phyloP scores from a whole-genome alignment of 2,888 invertebrate genomes.

The Rhingia rostrata region DNA sequence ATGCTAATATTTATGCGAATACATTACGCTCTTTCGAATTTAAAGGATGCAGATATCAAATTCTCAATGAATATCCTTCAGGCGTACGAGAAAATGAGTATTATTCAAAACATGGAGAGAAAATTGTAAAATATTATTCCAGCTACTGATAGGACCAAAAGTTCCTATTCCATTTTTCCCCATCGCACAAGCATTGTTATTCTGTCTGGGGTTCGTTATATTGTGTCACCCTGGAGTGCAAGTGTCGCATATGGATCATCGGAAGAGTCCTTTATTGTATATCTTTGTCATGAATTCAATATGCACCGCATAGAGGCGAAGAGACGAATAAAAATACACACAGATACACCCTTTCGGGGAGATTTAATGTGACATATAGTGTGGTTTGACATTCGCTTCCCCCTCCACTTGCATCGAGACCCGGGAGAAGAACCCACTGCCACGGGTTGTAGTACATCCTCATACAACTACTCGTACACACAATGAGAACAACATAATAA shows the following conservation, averaged over 20 bases:
- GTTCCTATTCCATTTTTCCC: conserved; percentile 40
- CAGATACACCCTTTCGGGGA: not conserved
- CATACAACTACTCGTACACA: not conserved
- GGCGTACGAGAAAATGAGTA: conserved; percentile 27
- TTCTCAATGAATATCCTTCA: conserved; percentile 36
- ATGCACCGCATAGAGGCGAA: conserved; percentile 25
- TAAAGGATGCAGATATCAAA: not conserved
- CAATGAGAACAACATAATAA: conserved; percentile 48
- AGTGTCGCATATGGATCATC: conserved; percentile 51
- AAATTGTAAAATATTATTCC: conserved; percentile 45
- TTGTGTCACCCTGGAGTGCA: conserved; percentile 48
- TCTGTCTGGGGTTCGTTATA: conserved; percentile 14
- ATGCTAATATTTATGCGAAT: conserved; percentile 33
- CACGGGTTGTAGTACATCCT: not conserved
- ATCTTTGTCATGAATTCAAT: conserved; percentile 14
- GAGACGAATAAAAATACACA: conserved; percentile 2
- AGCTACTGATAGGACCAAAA: not conserved
- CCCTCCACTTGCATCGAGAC: not conserved
- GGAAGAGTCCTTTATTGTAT: conserved; percentile 19
- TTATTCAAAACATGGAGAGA: conserved; percentile 34
- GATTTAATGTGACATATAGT: conserved; percentile 54
- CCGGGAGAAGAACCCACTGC: not conserved
- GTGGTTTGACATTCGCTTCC: conserved; percentile 47
- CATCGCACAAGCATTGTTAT: conserved; percentile 20
- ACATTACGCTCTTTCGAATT: conserved; percentile 11